Base-by-base conservation (phyloP, 1,140 invertebrate species). In the Drosophila subobscura region DNA sequence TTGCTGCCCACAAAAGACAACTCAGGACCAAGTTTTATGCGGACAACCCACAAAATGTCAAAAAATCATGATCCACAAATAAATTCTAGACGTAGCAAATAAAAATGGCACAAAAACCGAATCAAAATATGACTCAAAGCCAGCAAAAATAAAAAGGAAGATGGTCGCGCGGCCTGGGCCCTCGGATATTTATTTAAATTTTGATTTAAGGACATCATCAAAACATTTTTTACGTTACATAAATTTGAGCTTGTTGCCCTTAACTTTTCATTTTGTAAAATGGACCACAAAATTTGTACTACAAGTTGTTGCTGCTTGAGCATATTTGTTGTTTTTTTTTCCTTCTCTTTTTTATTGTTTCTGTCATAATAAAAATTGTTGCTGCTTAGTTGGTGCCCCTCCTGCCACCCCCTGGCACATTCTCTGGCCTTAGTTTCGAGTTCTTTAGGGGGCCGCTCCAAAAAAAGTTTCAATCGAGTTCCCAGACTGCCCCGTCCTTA, bases 121-220 rank as follows among this genome's bases (percentile, higher is more conserved):
- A 49, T 33, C 27, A 71, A 22, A 44, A 60, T 29, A 44, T 29
- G 40, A 73, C 57, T 61, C 79, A 79, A 58, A 76, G 61, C 66
- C 63, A 58, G 27, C 16, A 55, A 54, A 59, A 73, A 84, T 79
- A 77, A 76, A 83, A 77, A 65, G 64, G 14, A 55, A 41, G 50
- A 50, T 42, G 16, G 16, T 20, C 16, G 1, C 16, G 16, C 16
- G 16, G 16, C 37, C 49, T 42, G 27, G 22, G 41, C 29, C 49
- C 23, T 8, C n/a, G 16, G 59, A 78, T 88, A 86, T 83, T 89
- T 86, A 83, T 86, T 86, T 86, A 86, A 86, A 83, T 86, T 86
- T 86, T 86, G 83, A 86, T 86, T 86, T 88, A 86, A 88, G 83
- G 83, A 86, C 84, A 86, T 88, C 83, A 88, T 86, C 83, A 86